Conservation (phyloP, 2,113 vertebrate genomes). For the Danionella cerebrum region DNA sequence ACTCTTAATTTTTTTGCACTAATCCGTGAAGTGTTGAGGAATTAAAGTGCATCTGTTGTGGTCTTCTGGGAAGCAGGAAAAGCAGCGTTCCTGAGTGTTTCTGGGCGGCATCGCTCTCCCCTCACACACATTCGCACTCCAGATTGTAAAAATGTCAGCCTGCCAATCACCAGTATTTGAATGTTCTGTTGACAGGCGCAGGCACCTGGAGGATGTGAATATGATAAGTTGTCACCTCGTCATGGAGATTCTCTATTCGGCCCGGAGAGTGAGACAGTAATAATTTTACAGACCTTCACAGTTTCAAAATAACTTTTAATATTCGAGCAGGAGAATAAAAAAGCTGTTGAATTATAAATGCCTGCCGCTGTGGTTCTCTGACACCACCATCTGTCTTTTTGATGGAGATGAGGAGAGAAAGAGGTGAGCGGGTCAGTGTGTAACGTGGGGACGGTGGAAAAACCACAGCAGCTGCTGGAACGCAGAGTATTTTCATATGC, state of each 20-base stretch:
- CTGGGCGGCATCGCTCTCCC: conserved; percentile 43
- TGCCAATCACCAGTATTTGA: conserved; percentile 65
- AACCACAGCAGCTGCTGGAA: conserved; percentile 5
- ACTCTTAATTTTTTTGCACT: conserved; percentile 16
- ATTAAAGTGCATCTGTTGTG: conserved; percentile 48
- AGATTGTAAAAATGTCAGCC: conserved; percentile 60
- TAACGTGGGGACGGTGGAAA: conserved; percentile 10
- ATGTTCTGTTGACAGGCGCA: conserved; percentile 58
- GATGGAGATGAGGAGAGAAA: conserved; percentile 43
- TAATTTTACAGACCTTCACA: conserved; percentile 42
- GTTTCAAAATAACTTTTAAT: conserved; percentile 56
- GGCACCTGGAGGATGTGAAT: conserved; percentile 52
- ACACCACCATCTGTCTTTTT: conserved; percentile 48
- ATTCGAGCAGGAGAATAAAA: conserved; percentile 28
- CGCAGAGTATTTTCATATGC: conserved; percentile 24
- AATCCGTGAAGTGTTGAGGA: conserved; percentile 38
- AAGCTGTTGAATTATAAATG: conserved; percentile 45
- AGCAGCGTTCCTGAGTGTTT: conserved; percentile 55
- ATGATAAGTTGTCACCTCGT: conserved; percentile 64
- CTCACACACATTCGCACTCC: conserved; percentile 60
- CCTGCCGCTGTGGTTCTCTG: conserved; percentile 27
- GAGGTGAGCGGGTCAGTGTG: conserved; percentile 15
- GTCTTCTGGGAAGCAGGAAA: conserved; percentile 48
- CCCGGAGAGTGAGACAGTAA: conserved; percentile 51
- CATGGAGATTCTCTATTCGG: conserved; percentile 55